A percentile compares a stretch with the other conserved stretches of the same genome.
These are phyloP conservation scores for Agelas oroides DNA, from an alignment of 37 sponge, comb jelly and placozoan genomes.

Conservation along the genomic window DNA sequence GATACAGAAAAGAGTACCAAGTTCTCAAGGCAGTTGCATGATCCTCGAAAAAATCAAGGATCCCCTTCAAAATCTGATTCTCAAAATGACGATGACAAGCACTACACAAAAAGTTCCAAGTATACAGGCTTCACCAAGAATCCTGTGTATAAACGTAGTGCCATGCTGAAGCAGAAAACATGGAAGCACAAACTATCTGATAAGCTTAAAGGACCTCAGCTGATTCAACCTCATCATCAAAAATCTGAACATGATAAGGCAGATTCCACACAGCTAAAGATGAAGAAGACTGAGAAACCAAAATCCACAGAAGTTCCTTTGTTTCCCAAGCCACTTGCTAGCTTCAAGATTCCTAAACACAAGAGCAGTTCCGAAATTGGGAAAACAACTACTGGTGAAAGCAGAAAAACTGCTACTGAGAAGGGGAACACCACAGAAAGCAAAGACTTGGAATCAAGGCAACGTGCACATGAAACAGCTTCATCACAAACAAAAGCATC, in stretches of 20 bases:
- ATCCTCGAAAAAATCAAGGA: not conserved
- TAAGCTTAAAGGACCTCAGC: slow-evolving; percentile 2
- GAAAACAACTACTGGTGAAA: not conserved
- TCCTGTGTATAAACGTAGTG: not conserved
- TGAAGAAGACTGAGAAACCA: not conserved
- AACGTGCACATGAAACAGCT: too few species aligned
- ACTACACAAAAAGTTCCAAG: slow-evolving; percentile 14
- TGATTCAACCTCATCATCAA: slow-evolving; percentile 23
- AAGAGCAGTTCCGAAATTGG: not conserved
- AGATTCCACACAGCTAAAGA: not conserved
- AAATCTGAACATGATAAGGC: too few species aligned
- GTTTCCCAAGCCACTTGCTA: slow-evolving; percentile 6
- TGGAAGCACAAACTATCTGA: too few species aligned
- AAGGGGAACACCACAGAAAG: too few species aligned
- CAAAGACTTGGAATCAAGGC: too few species aligned
- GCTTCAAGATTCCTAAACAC: slow-evolving; percentile 49
- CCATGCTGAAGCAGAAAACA: slow-evolving; percentile 5
- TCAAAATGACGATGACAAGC: not conserved
- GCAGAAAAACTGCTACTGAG: not conserved
- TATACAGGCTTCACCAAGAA: not conserved
- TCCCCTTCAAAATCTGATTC: not conserved
- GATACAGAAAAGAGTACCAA: not conserved
- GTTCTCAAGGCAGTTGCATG: slow-evolving; percentile 5
- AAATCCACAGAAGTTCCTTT: not conserved
- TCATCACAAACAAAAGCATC: too few species aligned